Percentiles rank a stretch among this genome's conserved stretches.
Evolutionary conservation across 1,140 invertebrate species (phyloP).

Genomic region (Trichonephila clavata): DNA sequence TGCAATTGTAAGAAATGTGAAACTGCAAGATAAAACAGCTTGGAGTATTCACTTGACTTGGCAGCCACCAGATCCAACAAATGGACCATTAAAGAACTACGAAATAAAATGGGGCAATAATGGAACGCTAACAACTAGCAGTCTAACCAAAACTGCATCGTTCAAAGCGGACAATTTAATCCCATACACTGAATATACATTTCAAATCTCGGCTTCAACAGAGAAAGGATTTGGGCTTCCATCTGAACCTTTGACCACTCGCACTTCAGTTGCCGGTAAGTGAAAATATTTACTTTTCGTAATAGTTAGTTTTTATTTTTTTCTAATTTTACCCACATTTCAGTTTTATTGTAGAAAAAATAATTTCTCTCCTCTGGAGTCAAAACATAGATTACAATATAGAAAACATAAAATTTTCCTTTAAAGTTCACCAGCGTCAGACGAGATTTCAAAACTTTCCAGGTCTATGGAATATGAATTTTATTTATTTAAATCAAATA

Average conservation of each 20-base stretch:
- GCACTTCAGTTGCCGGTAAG: background rate
- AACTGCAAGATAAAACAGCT: background rate
- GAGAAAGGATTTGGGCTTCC: background rate
- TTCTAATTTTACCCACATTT: no score
- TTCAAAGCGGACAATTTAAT: background rate
- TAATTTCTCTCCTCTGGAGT: no score
- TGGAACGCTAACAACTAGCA: background rate
- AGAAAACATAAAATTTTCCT: no score
- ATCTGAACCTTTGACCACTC: background rate
- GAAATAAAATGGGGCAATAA: background rate
- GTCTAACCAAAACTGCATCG: background rate
- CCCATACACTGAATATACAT: constrained; percentile 17
- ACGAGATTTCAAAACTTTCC: no score
- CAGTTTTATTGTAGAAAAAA: no score
- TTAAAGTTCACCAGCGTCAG: no score
- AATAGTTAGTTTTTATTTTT: no score
- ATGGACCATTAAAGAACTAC: constrained; percentile 36
- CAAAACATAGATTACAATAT: no score
- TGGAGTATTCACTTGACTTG: constrained; percentile 1
- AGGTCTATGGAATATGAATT: no score
- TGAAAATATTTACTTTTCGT: background rate
- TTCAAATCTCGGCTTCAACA: background rate
- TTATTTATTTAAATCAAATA: no score
- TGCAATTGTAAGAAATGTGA: background rate
- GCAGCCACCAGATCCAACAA: background rate